Evolutionary conservation across 2,113 vertebrate genomes (phyloP), one percentile per base, ranked within the genome.

Genomic region (Martes martes): DNA sequence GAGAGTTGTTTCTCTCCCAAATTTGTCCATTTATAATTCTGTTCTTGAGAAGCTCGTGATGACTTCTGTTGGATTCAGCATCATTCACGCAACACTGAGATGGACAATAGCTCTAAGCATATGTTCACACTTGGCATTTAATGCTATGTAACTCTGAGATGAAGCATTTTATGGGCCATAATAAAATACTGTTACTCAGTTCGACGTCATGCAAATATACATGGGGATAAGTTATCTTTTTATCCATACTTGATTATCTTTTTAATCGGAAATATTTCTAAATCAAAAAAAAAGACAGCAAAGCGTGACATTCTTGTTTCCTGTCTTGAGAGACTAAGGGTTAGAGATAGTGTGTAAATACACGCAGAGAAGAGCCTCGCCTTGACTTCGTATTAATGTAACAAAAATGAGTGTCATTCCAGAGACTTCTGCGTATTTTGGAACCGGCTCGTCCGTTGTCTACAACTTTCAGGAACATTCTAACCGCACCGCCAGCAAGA

Each of bases 381-480:
- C 67, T 1, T 73, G 65, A 47, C 23, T 23, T 6, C 16, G 82
- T 39, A 71, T 65, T 98, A 61, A 96, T 45, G 89, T 96, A 82
- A 90, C 0, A 23, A 0, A 97, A 69, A 15, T 82, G 1, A 21
- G 26, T 96, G 84, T 97, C 92, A 7, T 99, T 98, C 94, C 98
- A 99, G 99, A 99, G 95, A 97, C 99, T 78, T 99, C 99, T 85
- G 99, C 99, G 13, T 98, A 98, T 96, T 99, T 99, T 97, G 99
- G 98, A 97, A 91, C 98, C 16, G 99, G 97, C 6, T 98, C 99
- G 6, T 99, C 99, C 0, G 92, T 99, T 96, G 98, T 94, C 31
- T 99, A 99, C 97, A 99, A 98, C 71, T 99, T 99, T 97, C 99
- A 99, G 92, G 99, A 99, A 88, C 99, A 99, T 8, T 99, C 99